Percentiles rank a stretch among this genome's conserved stretches.
Evolutionary conservation across 2,888 invertebrate species (phyloP).

Genomic region (Scaptomyza tumidula): DNA sequence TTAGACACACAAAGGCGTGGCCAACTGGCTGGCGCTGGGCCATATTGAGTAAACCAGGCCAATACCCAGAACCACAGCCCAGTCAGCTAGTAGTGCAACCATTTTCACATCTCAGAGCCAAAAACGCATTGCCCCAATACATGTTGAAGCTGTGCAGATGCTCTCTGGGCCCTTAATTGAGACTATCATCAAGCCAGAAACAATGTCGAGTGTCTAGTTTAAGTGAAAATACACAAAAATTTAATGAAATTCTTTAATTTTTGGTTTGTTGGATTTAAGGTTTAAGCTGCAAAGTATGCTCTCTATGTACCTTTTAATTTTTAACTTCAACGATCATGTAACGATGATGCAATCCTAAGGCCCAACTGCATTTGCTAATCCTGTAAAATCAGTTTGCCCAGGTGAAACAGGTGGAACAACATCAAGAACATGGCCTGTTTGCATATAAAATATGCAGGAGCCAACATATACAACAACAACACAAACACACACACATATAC

Average conservation of each 20-base stretch:
- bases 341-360: slow-evolving; percentile 37
- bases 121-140: slow-evolving; percentile 31
- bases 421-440: slow-evolving; percentile 47
- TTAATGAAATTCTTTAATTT: neutral
- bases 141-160: slow-evolving; percentile 32
- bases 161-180: slow-evolving; percentile 67
- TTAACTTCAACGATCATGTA: slow-evolving; percentile 13
- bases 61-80: slow-evolving; percentile 17
- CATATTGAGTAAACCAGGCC: slow-evolving; percentile 61
- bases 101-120: slow-evolving; percentile 17
- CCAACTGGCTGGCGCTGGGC: slow-evolving; percentile 64
- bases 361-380: slow-evolving; percentile 24
- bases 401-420: neutral
- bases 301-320: neutral
- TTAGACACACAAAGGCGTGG: slow-evolving; percentile 52
- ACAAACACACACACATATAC: neutral
- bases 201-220: slow-evolving; percentile 50
- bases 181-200: slow-evolving; percentile 74
- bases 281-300: neutral
- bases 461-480: slow-evolving; percentile 46
- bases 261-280: neutral
- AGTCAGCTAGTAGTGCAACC: slow-evolving; percentile 29
- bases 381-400: neutral
- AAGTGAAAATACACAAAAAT: no score
- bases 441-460: slow-evolving; percentile 73